Conservation (phyloP, 2,888 invertebrate species). For the Andricus curvator region DNA sequence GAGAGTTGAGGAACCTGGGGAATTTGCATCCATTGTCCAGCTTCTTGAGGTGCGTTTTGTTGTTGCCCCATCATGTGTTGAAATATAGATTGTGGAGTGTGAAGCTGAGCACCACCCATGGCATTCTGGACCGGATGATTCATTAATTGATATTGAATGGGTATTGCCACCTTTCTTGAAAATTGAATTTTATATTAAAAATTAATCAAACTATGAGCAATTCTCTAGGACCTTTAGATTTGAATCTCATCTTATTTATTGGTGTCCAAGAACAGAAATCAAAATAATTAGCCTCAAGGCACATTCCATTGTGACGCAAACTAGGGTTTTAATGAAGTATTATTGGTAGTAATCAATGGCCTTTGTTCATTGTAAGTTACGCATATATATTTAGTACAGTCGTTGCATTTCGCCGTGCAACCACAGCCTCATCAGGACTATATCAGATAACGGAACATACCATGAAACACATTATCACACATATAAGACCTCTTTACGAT, state of each 20-base stretch:
- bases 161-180: conserved; percentile 4
- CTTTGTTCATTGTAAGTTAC: no score
- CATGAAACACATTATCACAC: no score
- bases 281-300: not conserved
- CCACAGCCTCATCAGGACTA: no score
- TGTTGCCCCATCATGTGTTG: conserved; percentile 74
- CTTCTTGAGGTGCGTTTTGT: conserved; percentile 61
- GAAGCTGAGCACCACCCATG: conserved; percentile 71
- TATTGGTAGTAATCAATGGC: no score
- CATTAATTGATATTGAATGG: not conserved
- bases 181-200: not conserved
- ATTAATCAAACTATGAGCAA: not conserved
- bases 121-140: conserved; percentile 62
- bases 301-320: no score
- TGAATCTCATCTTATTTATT: not conserved
- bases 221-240: not conserved
- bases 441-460: no score
- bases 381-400: no score
- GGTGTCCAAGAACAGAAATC: not conserved
- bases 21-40: conserved; percentile 65
- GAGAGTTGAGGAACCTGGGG: conserved; percentile 68
- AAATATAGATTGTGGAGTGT: conserved; percentile 73
- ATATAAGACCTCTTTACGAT: no score
- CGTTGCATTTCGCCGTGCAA: no score
- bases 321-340: no score